Conservation (phyloP, 2,797 vertebrate species). For the Karalla daura region DNA sequence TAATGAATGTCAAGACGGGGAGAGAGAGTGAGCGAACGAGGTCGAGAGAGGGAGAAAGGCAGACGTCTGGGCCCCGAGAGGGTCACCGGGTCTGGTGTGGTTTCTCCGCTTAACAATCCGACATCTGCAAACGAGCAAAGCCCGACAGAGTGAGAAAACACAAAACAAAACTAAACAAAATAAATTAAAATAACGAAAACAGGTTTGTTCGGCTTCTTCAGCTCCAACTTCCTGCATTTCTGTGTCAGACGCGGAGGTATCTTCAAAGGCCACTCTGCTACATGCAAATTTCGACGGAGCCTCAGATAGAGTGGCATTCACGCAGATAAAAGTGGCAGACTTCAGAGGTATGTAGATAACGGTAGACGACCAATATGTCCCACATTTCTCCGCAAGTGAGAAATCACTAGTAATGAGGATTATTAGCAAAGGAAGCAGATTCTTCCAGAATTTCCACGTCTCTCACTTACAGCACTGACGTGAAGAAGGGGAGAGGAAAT, state of each 20-base stretch:
- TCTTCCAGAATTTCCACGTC: conserved; percentile 10
- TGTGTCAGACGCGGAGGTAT: conserved; percentile 43
- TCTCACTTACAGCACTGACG: conserved; percentile 11
- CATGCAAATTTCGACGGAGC: conserved; percentile 49
- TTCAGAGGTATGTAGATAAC: conserved; percentile 63
- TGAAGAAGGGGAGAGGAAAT: background rate
- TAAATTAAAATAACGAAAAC: conserved; percentile 28
- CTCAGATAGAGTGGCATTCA: conserved; percentile 53
- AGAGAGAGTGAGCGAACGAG: conserved; percentile 16
- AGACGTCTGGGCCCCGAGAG: conserved; percentile 49
- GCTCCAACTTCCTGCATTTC: conserved; percentile 53
- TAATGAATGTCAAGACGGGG: conserved; percentile 71
- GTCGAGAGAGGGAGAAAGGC: background rate
- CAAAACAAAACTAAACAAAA: conserved; percentile 20
- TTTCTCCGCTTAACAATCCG: conserved; percentile 56
- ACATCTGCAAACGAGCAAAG: conserved; percentile 31
- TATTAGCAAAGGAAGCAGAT: conserved; percentile 46
- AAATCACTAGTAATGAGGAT: conserved; percentile 52
- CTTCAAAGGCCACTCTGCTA: conserved; percentile 55
- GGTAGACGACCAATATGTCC: conserved; percentile 45
- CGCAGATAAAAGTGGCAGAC: conserved; percentile 61
- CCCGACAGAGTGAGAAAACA: conserved; percentile 33
- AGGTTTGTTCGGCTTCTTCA: conserved; percentile 25
- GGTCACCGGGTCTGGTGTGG: conserved; percentile 48
- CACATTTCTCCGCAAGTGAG: conserved; percentile 39